phyloP scores from a whole-genome alignment of 2,797 vertebrate species.

The Premnoplex brunnescens region DNA sequence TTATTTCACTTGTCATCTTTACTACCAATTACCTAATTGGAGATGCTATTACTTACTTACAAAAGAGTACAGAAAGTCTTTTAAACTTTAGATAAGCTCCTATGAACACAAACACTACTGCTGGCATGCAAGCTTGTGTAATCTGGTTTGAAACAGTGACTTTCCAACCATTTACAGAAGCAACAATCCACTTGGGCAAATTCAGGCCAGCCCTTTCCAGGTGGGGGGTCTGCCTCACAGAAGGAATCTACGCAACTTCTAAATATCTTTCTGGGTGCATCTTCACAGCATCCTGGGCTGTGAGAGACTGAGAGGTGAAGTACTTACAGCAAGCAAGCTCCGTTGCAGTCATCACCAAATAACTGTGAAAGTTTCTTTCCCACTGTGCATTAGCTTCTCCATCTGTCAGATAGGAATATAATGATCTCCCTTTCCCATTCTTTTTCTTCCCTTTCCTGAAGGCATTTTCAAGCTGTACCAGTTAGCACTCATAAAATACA shows the following conservation, averaged over 20 bases:
- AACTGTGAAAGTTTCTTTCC: background rate
- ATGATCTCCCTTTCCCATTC: background rate
- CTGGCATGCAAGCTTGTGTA: background rate
- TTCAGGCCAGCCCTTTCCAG: background rate
- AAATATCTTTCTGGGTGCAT: background rate
- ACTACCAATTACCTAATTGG: background rate
- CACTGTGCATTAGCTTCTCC: background rate
- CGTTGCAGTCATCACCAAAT: fast-evolving
- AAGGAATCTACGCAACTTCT: background rate
- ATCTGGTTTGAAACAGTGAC: background rate
- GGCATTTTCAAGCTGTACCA: background rate
- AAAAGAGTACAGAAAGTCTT: background rate
- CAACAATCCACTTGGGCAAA: background rate
- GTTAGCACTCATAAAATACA: background rate
- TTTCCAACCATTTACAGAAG: background rate
- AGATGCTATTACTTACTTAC: background rate
- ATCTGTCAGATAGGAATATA: background rate
- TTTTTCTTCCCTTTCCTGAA: background rate
- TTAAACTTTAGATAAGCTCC: background rate
- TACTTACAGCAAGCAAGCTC: background rate
- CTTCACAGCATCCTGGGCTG: background rate
- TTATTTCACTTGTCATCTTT: background rate
- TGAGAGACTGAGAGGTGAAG: background rate
- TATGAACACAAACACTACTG: background rate
- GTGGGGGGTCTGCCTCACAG: background rate